Base-by-base conservation (phyloP, 2,113 vertebrate genomes). In the Lampris megalopsis region DNA sequence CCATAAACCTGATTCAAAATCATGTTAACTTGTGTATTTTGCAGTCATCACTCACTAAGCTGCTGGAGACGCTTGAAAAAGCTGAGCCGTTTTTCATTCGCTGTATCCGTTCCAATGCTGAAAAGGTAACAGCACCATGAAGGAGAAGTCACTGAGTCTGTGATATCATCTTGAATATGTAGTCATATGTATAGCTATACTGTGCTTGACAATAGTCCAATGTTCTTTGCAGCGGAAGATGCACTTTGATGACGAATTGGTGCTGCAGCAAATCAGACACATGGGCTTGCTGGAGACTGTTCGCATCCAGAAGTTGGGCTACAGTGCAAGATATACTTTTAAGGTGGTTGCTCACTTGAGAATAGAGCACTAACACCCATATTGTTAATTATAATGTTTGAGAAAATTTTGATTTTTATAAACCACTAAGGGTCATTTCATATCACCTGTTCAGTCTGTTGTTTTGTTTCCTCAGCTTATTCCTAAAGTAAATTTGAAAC, bases 71-170 rank as follows among this genome's bases (percentile, higher is more conserved):
- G 0, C 84, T 99, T 76, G 91, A 92, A n/a, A 95, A 94, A 85
- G 96, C 97, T 0, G 95, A 99, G 47, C 96, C 97, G 0, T 97
- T 97, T 90, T 98, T 99, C 85, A 97, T 99, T 82, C 95, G 96
- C 68, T 99, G 98, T 76, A 92, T 99, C 78, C 95, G 97, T 53
- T 96, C 98, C 83, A 99, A 99, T 0, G 91, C 94, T 0, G 93
- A 96, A 83, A 98, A 97, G 97, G 98, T 98, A 67, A 61, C 0
- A 1, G 54, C 8, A 3, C 36, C 0, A 67, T 57, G 3, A 5
- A 58, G 37, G 6, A 56, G 4, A 37, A 2, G 3, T n/a, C 36
- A 43, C 7, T 72, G 11, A 64, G 43, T 56, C 40, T 62, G 6
- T 13, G 6, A 6, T 40, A 35, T 35, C 2, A 2, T 73, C 5